Base-by-base conservation (phyloP, 37 sponge, comb jelly and placozoan species). In the Agelas oroides region DNA sequence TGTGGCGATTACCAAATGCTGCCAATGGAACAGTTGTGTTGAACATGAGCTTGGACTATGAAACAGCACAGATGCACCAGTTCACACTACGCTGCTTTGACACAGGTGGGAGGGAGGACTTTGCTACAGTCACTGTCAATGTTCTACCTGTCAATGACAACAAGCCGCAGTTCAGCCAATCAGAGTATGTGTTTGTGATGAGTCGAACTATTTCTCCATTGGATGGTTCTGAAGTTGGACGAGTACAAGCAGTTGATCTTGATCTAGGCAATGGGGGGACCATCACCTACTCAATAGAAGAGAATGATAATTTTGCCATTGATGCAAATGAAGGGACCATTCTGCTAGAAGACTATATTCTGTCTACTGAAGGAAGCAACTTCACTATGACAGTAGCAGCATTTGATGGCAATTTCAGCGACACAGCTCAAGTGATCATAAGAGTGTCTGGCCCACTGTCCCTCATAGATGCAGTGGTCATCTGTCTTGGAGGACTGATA, bases 141-240 rank as follows among this genome's bases (percentile, higher is more conserved):
- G 78, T 93, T 20, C 31, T 52, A 28, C 71, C 85, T 30, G 71
- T 80, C 59, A 93, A 93, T 71, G 93, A 93, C 75, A 84, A 88
- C 37, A 30, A 54, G 6, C 93, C 93, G 30, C 53, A 71, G 23
- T 88, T 93, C 65, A 53, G 14, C 21, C 19, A 52, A 11, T 19
- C 60, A 20, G 36, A 53, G 5, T 87, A 80, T 68, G 59, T 20
- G 32, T 80, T 60, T 37, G 6, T 37, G 0, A 53, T 87, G 39
- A 70, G 21, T 59, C 58, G 82, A 15, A 17, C 65, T 16, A 28
- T 5, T 28, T 41, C 52, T 15, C 8, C 34, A 6, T 34, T 67
- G 33, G 5, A 18, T 62, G 73, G 72, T 13, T 46, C 20, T 41
- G 73, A 33, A 40, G 33, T 83, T 52, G 83, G 83, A 20, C 39